These are phyloP conservation scores for Halictus rubicundus DNA, from an alignment of 1,140 invertebrate genomes.

Conservation along the genomic window DNA sequence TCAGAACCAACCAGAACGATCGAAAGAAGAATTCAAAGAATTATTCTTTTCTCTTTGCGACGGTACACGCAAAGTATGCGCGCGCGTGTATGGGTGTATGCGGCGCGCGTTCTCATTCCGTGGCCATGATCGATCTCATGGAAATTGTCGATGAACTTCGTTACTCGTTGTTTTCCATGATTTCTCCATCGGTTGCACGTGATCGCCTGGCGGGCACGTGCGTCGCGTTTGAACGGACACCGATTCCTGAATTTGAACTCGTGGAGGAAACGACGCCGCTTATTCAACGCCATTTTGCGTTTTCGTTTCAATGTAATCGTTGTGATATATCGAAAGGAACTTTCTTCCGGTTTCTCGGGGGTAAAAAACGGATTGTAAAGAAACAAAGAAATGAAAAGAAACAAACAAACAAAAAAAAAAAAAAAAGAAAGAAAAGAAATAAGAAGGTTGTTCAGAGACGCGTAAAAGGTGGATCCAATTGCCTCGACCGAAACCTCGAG, in stretches of 20 bases:
- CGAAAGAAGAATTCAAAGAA: not conserved
- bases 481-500: slow-evolving; percentile 55
- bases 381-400: too few relatives aligned
- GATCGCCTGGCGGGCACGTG: not conserved
- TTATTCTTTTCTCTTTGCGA: not conserved
- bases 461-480: slow-evolving; percentile 2
- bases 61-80: slow-evolving; percentile 14
- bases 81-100: not conserved
- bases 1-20: not conserved
- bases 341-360: not conserved
- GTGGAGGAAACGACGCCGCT: not conserved
- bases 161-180: slow-evolving; percentile 25
- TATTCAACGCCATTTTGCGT: not conserved
- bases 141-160: slow-evolving; percentile 16
- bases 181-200: slow-evolving; percentile 18
- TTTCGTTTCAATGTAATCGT: slow-evolving; percentile 9
- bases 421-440: too few relatives aligned
- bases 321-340: not conserved
- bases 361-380: slow-evolving; percentile 6
- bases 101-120: slow-evolving; percentile 6
- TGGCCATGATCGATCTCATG: slow-evolving; percentile 37
- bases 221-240: not conserved
- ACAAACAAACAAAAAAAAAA: too few relatives aligned
- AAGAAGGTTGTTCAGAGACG: not conserved
- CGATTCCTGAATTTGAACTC: not conserved